These are phyloP conservation scores for Dilophus febrilis DNA, from an alignment of 2,888 invertebrate species.

Conservation along the genomic window DNA sequence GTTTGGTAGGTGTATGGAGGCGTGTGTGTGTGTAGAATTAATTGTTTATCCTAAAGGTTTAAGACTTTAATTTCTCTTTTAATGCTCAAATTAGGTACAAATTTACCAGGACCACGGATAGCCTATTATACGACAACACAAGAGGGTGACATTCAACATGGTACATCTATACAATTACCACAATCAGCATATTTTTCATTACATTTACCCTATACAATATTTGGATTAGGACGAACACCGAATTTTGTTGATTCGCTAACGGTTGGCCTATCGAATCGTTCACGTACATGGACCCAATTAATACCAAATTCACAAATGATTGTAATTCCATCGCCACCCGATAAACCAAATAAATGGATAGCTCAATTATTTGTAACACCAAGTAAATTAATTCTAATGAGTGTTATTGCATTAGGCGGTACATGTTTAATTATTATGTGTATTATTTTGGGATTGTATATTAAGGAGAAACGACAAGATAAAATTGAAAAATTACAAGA, in stretches of 20 bases:
- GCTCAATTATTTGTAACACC: constrained; percentile 89
- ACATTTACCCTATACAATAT: constrained; percentile 89
- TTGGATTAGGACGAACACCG: constrained; percentile 94
- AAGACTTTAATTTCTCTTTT: constrained; percentile 4
- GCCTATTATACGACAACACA: constrained; percentile 78
- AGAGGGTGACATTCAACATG: constrained; percentile 62
- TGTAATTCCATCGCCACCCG: constrained; percentile 72
- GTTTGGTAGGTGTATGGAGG: constrained; percentile 39
- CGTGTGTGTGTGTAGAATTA: constrained; percentile 3
- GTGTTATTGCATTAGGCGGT: constrained; percentile 72
- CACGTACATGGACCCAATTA: constrained; percentile 70
- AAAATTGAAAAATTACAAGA: constrained; percentile 61
- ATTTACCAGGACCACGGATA: constrained; percentile 80
- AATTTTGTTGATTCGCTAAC: constrained; percentile 87
- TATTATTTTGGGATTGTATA: constrained; percentile 74
- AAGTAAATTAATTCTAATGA: constrained; percentile 80
- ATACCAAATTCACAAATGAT: constrained; percentile 98
- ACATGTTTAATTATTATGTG: constrained; percentile 69
- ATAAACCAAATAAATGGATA: constrained; percentile 65
- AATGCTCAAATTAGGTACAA: constrained; percentile 45
- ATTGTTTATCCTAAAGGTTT: constrained; percentile 1
- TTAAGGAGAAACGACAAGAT: constrained; percentile 76
- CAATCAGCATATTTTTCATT: constrained; percentile 85
- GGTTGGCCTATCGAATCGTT: constrained; percentile 57
- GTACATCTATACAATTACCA: constrained; percentile 72